A percentile compares a stretch with the other conserved stretches of the same genome.
phyloP scores from a whole-genome alignment of 2,797 vertebrate species.

The Phoebastria nigripes region DNA sequence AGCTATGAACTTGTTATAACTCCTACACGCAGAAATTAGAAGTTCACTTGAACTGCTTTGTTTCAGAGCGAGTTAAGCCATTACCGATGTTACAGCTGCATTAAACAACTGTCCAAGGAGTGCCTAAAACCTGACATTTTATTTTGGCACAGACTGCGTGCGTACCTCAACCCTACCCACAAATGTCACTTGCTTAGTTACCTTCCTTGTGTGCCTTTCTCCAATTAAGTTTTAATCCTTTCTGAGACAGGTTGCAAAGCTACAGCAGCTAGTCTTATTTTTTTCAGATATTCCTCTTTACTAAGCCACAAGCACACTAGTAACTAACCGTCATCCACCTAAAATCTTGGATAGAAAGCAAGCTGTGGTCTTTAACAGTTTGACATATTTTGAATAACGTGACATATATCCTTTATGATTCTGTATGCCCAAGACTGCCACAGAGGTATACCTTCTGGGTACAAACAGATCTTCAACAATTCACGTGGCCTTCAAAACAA shows the following conservation, averaged over 20 bases:
- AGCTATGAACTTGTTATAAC: not conserved
- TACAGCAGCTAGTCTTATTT: not conserved
- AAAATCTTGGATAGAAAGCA: not conserved
- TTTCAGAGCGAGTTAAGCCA: not conserved
- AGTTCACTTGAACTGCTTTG: not conserved
- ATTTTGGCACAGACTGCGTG: not conserved
- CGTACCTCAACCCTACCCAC: not conserved
- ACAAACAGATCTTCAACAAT: not conserved
- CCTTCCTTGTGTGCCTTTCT: not conserved
- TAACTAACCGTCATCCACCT: not conserved
- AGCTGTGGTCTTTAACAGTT: not conserved
- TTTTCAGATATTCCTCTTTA: not conserved
- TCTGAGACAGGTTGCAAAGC: not conserved
- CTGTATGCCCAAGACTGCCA: not conserved
- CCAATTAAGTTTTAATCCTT: not conserved
- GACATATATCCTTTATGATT: not conserved
- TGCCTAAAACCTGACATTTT: not conserved
- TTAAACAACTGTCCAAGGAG: not conserved
- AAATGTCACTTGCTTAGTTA: not conserved
- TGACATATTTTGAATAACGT: not conserved
- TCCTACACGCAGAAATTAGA: not conserved
- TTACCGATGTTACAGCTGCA: not conserved
- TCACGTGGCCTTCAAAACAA: not conserved
- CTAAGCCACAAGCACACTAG: not conserved
- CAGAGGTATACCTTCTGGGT: not conserved